phyloP scores from a whole-genome alignment of 1,140 invertebrate genomes.

The Bombus difficillimus region DNA sequence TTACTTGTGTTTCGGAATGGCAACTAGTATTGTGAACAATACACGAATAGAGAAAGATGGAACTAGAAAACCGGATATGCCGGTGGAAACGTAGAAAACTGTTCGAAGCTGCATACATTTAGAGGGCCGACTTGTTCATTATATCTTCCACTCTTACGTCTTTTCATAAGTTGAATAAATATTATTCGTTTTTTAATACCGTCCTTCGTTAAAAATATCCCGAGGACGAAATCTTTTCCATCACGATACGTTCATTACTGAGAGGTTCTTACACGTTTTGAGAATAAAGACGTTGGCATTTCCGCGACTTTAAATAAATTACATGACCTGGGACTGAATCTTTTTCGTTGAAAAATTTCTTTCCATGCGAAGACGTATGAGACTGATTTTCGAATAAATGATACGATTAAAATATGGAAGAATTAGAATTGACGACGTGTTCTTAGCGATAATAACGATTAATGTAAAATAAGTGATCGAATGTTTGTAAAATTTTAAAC shows the following conservation, averaged over 20 bases:
- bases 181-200: conserved; percentile 24
- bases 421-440: no score
- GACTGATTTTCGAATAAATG: background rate
- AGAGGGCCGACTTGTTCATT: background rate
- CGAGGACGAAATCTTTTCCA: background rate
- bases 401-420: background rate
- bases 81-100: conserved; percentile 51
- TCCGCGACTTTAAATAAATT: background rate
- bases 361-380: background rate
- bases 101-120: background rate
- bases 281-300: background rate
- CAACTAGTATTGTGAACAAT: background rate
- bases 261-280: background rate
- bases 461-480: no score
- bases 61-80: conserved; percentile 26
- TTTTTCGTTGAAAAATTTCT: background rate
- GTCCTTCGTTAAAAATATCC: background rate
- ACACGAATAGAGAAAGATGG: background rate
- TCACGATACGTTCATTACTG: background rate
- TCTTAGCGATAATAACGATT: no score
- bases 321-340: background rate
- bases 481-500: background rate
- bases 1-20: conserved; percentile 34
- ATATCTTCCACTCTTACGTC: background rate
- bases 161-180: background rate